phyloP scores from a whole-genome alignment of 2,113 vertebrate genomes.

The Porphyrio hochstetteri region DNA sequence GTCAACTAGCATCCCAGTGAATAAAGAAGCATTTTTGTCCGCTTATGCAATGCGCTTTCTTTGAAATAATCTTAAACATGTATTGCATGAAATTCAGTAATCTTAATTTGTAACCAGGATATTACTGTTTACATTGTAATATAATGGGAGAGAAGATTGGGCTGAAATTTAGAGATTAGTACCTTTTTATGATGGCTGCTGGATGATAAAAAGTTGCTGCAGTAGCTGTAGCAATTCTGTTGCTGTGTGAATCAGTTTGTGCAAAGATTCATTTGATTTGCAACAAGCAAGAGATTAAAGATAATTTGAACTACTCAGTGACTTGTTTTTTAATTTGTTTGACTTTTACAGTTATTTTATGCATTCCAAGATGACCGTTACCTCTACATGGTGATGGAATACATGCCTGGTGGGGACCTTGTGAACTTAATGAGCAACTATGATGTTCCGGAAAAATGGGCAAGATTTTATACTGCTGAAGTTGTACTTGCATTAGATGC shows the following conservation, averaged over 20 bases:
- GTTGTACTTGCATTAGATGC: slow-evolving; percentile 97
- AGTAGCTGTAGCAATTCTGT: not conserved
- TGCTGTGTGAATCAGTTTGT: not conserved
- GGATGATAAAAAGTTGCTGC: not conserved
- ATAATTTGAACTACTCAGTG: not conserved
- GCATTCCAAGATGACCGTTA: slow-evolving; percentile 98
- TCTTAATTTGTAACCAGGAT: not conserved
- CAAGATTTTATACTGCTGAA: slow-evolving; percentile 97
- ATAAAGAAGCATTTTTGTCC: not conserved
- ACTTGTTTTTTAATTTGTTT: not conserved
- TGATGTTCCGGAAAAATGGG: slow-evolving; percentile 98
- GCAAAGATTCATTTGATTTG: not conserved
- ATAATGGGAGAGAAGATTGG: not conserved
- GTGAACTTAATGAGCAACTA: slow-evolving; percentile 99
- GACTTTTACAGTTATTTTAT: slow-evolving; percentile 88
- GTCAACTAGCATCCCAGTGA: not conserved
- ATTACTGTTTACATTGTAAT: not conserved
- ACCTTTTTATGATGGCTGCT: not conserved
- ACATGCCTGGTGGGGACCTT: slow-evolving; percentile 98
- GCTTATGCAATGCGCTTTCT: not conserved
- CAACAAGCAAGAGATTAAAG: not conserved
- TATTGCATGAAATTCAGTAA: not conserved
- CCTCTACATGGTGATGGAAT: slow-evolving; percentile 99
- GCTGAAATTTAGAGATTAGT: not conserved
- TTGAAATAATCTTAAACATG: not conserved